Evolutionary conservation across 2,888 invertebrate species (phyloP), one percentile per base, ranked within the genome.

Genomic region (Palloptera scutellata): DNA sequence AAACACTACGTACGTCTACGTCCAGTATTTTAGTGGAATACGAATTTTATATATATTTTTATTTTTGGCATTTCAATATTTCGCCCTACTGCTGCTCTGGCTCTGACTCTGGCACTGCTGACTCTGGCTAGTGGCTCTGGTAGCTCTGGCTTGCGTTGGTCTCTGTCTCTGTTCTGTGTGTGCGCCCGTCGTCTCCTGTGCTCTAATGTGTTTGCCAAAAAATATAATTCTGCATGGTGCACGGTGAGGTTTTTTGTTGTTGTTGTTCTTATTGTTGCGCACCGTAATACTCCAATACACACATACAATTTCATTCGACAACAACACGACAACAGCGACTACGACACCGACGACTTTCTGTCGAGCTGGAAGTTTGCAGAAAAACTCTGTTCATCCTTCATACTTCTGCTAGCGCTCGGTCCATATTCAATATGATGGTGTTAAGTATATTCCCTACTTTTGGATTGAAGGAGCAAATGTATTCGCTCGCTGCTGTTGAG

Each of bases 201-300:
- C 71, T 74, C 71, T 70, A 72, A 74, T 73, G 73, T 74, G 71
- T 70, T 74, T 70, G 72, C 70, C 71, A 67, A 74, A 72, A 75
- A 70, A 67, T 61, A 64, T 70, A 71, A 67, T 66, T 65, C 66
- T 61, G 40, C 30, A 30, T 30, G 2, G 30, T 30, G 30, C 30
- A 30, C 30, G 30, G 30, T 30, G 30, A 4, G 30, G 30, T 30
- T 69, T 73, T 72, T 67, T 66, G 57, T 61, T 66, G 66, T 69
- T 69, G 66, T 69, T 57, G 55, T 64, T 61, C 66, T 69, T 66
- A 61, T 61, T 52, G 57, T 17, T 64, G 63, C n/a, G 30, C 55
- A 10, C 30, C 30, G 30, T 30, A 30, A 30, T 30, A 30, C n/a
- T n/a, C n/a, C n/a, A n/a, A n/a, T n/a, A n/a, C n/a, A n/a, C 30